Base-by-base conservation (phyloP, 2,113 vertebrate genomes). In the Myanophis thanlyinensis region DNA sequence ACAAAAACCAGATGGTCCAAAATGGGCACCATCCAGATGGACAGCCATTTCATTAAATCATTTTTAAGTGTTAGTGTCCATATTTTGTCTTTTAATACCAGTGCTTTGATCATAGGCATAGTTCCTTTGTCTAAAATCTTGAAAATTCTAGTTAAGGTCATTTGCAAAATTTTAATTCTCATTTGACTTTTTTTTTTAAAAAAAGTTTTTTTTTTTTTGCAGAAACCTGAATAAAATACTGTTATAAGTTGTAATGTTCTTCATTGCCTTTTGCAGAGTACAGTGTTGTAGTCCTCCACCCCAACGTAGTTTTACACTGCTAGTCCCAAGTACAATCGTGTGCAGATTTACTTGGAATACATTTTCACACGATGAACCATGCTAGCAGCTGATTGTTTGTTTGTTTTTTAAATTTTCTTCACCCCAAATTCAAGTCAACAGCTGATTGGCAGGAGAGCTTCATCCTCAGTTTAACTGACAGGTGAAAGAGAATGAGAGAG, bases 401-500 rank as follows among this genome's bases (percentile, higher is more conserved):
- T 96, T 86, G 92, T 91, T 96, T 93, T 92, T 96, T 96, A 91
- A 95, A 93, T 96, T 18, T 95, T 92, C 93, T 96, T 93, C 92
- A 92, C 92, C 92, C 94, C 93, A 96, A 96, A 97, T 97, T 97
- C 97, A 96, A 98, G 98, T 97, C 97, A 98, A 98, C 98, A 98
- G 98, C 98, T 98, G 98, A 98, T 98, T 96, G 96, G 95, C 93
- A 91, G 93, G 97, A 97, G 97, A 98, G 97, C 96, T 96, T 97
- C 93, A 94, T 95, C 94, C 97, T 95, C 95, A 96, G 95, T 96
- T 92, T 96, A 95, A 93, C 95, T 97, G 97, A 98, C 97, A 97
- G 97, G 98, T 98, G 98, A 99, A 99, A 98, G 98, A 99, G 99
- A 98, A 99, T 98, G 97, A 99, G 98, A 99, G 94, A 97, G 97